Base-by-base conservation (phyloP, 2,797 vertebrate species). In the Dallia pectoralis region DNA sequence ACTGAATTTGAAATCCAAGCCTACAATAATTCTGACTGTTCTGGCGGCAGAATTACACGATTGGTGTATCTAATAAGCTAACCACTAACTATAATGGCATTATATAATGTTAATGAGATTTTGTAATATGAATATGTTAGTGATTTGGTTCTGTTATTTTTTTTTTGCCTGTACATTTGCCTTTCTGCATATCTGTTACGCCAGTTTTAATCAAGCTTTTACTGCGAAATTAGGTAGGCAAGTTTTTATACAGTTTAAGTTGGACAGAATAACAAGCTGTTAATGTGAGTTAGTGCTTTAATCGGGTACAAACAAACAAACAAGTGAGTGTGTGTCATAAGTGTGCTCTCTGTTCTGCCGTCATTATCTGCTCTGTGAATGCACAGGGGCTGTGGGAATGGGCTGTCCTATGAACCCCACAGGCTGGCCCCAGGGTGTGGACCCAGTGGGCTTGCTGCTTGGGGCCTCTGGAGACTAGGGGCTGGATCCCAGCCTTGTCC, bases 331-430 rank as follows among this genome's bases (percentile, higher is more conserved):
- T 32, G 29, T 15, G 64, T 69, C 51, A 65, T 79, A 70, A 70
- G 40, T 49, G 12, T 16, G 67, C 14, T 62, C 15, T 56, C 33
- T 51, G 72, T 33, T 72, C 68, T 32, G 63, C 56, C 53, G 15
- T 78, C 30, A 74, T 25, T 14, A 4, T 75, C 63, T 74, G 51
- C 74, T 77, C 27, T 70, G 71, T 6, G 2, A 63, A 15, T 75
- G 5, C 15, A 14, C 33, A 69, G 30, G 0, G 25, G 73, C 78
- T 80, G 84, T 87, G 85, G 85, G 86, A 86, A 89, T 86, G 79
- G 40, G 12, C 64, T 83, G 84, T 80, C 85, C 85, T 87, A 53
- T 89, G 81, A 89, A 84, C 85, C 75, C 62, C 18, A 70, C 73
- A 74, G 30, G 22, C 53, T n/a, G 25, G 53, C 12, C 22, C 25